Evolutionary conservation across 2,797 vertebrate species (phyloP), one percentile per base, ranked within the genome.

Genomic region (Notolepis coatsorum): DNA sequence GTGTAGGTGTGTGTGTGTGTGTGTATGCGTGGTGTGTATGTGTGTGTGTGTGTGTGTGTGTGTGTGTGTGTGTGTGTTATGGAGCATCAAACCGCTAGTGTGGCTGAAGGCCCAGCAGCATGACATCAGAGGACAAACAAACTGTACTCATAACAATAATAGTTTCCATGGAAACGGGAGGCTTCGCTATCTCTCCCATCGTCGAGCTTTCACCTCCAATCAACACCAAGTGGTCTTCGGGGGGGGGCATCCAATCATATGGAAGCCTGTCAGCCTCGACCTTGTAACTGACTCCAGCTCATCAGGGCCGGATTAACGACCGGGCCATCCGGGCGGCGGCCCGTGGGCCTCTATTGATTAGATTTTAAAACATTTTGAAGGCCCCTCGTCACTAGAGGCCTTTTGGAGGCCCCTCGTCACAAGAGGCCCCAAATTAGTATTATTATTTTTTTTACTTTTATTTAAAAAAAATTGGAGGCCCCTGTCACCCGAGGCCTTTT

Each of bases 71-170:
- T 54, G 39, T 33, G 56, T 57, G 27, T 30, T 45, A 13, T 47
- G n/a, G 18, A 66, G 7, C 39, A 55, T 46, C 46, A 75, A 77
- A 54, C 54, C 15, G 33, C 69, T 28, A 65, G 66, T 65, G 59
- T 86, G 83, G 72, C 77, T 73, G 48, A 61, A 43, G 50, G 73
- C 84, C 81, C 45, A 45, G 67, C 50, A 63, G 43, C 35, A 85
- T 90, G 87, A 92, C 88, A 88, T 92, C 87, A 89, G 75, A 84
- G 89, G 71, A 89, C 88, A 91, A 69, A 89, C 88, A 91, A 89
- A 85, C 83, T 92, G 89, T 90, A 75, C 74, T 90, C 74, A 89
- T 73, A 91, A 89, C 85, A 90, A 79, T 79, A 70, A 65, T 63
- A 7, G 89, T 90, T 80, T 77, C 87, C 88, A 84, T 47, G 69